Conservation (phyloP, 23 tunicate genomes). For the Clavelina lepadiformis region DNA sequence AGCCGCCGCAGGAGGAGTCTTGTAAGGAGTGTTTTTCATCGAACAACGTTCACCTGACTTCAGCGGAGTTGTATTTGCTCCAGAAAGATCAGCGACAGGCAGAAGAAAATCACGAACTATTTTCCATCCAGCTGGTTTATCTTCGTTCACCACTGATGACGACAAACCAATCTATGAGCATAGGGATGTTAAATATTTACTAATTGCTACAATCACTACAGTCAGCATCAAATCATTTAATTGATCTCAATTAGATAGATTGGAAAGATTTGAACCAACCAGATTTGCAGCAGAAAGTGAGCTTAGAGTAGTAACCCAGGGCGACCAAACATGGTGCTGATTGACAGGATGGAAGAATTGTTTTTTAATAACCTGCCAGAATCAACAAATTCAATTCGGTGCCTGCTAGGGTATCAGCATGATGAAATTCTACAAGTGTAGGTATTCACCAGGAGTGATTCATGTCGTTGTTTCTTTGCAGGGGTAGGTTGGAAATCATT, state of each 20-base stretch:
- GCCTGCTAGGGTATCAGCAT: not conserved
- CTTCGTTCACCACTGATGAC: not conserved
- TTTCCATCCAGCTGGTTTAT: conserved; percentile 48
- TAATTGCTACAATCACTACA: too few relatives aligned
- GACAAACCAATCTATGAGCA: not conserved
- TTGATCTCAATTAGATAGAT: too few relatives aligned
- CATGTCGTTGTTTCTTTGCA: conserved; percentile 11
- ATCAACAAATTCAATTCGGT: not conserved
- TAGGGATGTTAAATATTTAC: too few relatives aligned
- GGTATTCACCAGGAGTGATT: too few relatives aligned
- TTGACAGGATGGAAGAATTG: conserved; percentile 47
- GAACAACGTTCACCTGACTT: not conserved
- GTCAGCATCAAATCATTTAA: too few relatives aligned
- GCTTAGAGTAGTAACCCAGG: conserved; percentile 41
- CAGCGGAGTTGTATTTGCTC: not conserved
- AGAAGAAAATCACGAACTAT: conserved; percentile 33
- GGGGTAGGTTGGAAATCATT: not conserved
- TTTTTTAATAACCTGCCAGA: conserved; percentile 21
- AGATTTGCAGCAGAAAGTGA: conserved; percentile 7
- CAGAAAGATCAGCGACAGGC: not conserved
- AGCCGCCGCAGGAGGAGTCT: conserved; percentile 23
- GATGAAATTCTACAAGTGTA: too few relatives aligned
- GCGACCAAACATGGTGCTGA: conserved; percentile 76
- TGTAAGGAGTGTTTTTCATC: not conserved
- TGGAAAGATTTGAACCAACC: too few relatives aligned